phyloP scores from a whole-genome alignment of 2,888 invertebrate genomes.

The Agonopterix subpropinquella region DNA sequence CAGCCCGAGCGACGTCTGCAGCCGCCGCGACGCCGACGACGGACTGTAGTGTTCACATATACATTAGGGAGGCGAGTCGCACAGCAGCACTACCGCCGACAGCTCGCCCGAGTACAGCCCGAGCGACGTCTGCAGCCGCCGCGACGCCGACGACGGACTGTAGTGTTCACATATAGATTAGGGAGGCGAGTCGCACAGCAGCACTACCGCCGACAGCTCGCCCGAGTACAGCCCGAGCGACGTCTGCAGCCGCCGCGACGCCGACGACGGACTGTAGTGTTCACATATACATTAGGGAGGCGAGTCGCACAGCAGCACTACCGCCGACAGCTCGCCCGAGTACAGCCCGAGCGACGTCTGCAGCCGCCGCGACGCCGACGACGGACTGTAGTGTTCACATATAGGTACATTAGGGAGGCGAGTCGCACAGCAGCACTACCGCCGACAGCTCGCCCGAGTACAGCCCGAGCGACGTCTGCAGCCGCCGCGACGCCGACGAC shows the following conservation, averaged over 20 bases:
- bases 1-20: constrained; percentile 94
- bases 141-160: constrained; percentile 73
- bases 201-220: constrained; percentile 90
- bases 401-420: too few species aligned
- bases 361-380: constrained; percentile 82
- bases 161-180: too few species aligned
- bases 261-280: constrained; percentile 41
- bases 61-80: constrained; percentile 60
- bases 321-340: constrained; percentile 91
- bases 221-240: constrained; percentile 95
- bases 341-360: constrained; percentile 96
- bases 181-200: constrained; percentile 79
- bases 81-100: constrained; percentile 90
- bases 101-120: constrained; percentile 95
- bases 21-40: constrained; percentile 80
- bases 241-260: constrained; percentile 91
- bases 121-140: constrained; percentile 93
- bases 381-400: too few species aligned
- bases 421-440: constrained; percentile 87
- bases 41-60: constrained; percentile 13
- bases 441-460: constrained; percentile 95
- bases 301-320: constrained; percentile 86
- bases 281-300: too few species aligned
- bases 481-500: constrained; percentile 80
- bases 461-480: constrained; percentile 94